Evolutionary conservation across 2,888 invertebrate species (phyloP).

Genomic region (Polietes domitor): DNA sequence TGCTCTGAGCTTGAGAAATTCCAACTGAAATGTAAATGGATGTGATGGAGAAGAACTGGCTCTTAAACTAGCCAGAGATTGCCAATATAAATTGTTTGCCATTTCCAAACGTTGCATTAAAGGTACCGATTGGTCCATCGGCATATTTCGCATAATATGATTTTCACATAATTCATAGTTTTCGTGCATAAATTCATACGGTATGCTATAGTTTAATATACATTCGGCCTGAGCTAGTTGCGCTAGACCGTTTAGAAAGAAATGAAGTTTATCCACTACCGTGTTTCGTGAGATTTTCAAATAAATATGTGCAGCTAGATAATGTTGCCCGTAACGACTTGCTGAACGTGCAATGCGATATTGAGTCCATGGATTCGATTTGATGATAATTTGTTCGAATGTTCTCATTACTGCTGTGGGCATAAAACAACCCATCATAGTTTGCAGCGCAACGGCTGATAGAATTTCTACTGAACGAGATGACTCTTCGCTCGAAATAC

Average conservation of each 20-base stretch:
- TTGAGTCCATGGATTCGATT: conserved; percentile 90
- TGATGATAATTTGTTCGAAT: conserved; percentile 83
- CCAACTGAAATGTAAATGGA: conserved; percentile 85
- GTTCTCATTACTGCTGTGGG: conserved; percentile 83
- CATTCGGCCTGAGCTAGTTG: conserved; percentile 89
- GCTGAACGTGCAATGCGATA: conserved; percentile 94
- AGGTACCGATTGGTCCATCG: conserved; percentile 76
- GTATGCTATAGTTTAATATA: conserved; percentile 82
- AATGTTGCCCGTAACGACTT: conserved; percentile 91
- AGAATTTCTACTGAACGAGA: conserved; percentile 87
- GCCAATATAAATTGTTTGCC: conserved; percentile 85
- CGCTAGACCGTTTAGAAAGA: conserved; percentile 92
- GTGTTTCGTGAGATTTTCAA: conserved; percentile 85
- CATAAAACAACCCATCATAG: conserved; percentile 87
- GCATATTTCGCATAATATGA: conserved; percentile 63
- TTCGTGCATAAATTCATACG: conserved; percentile 80
- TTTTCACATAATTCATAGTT: conserved; percentile 76
- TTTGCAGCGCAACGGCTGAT: conserved; percentile 92
- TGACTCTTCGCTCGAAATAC: conserved; percentile 76
- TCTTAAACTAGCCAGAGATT: conserved; percentile 83
- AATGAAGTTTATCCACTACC: conserved; percentile 93
- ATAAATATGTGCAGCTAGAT: conserved; percentile 86
- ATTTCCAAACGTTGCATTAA: conserved; percentile 81
- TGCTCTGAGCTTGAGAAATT: conserved; percentile 89
- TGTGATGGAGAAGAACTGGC: conserved; percentile 81